These are phyloP conservation scores for Lepidotrigona ventralis DNA, from an alignment of 1,140 invertebrate species.

Conservation along the genomic window DNA sequence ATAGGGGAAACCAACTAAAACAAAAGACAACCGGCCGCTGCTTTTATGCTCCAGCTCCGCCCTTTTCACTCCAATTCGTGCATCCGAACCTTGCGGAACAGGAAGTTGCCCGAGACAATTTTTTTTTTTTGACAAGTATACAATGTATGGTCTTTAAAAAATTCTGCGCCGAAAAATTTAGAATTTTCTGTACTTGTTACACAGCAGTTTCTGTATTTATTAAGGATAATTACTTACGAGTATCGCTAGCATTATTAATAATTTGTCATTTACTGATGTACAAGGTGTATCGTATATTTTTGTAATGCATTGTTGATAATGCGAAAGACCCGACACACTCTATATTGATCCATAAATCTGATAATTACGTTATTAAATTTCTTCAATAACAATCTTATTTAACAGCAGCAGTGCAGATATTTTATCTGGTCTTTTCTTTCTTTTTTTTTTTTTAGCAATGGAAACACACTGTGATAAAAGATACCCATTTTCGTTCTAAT, in stretches of 20 bases:
- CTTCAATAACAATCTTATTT: neutral
- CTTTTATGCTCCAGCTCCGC: constrained; percentile 16
- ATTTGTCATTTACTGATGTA: neutral
- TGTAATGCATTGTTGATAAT: neutral
- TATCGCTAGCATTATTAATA: too few species aligned
- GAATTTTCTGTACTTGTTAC: too few species aligned
- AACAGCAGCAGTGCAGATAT: neutral
- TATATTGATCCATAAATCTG: neutral
- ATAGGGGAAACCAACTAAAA: constrained; percentile 79
- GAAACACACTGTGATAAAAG: neutral
- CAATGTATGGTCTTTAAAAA: too few species aligned
- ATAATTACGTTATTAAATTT: neutral
- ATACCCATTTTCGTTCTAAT: neutral
- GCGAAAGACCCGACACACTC: neutral
- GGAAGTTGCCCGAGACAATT: too few species aligned
- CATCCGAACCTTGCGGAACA: too few species aligned
- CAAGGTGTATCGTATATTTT: neutral
- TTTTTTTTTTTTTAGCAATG: neutral
- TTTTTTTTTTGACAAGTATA: too few species aligned
- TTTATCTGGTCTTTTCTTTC: neutral
- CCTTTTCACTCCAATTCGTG: neutral
- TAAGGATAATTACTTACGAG: too few species aligned
- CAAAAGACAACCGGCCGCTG: constrained; percentile 64
- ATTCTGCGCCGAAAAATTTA: too few species aligned
- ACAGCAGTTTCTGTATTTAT: too few species aligned